Base-by-base conservation (phyloP, 2,797 vertebrate genomes). In the Acanthopagrus latus region DNA sequence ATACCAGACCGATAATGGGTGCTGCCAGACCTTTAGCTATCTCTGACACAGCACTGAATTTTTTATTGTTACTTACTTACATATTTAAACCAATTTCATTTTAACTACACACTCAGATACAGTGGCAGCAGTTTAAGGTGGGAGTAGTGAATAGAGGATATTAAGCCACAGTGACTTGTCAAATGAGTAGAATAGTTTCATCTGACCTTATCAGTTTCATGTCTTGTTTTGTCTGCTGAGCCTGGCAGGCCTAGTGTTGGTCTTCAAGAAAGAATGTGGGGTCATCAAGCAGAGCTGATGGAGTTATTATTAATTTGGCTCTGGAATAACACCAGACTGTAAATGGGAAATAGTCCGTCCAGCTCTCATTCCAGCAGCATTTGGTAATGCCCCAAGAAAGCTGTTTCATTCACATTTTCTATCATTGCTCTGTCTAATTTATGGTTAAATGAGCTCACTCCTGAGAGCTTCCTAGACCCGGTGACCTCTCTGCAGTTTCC, bases 151-250 rank as follows among this genome's bases (percentile, higher is more conserved):
- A 43, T 38, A 63, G 52, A 71, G 58, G 56, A 71, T 59, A 48
- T 76, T n/a, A 38, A 44, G 65, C 63, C 41, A 14, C 46, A 18
- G 73, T 79, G 71, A 81, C 76, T 25, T 27, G 73, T 76, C 64
- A 72, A 82, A 80, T 86, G 64, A 82, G 80, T 88, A 72, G 71
- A 91, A 91, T 90, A 88, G 79, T 90, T 91, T 89, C 72, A 83
- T 89, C 66, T 80, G 46, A 68, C 79, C 88, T 93, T 92, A 93
- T 94, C 91, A 79, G 81, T 85, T 90, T 86, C 69, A 82, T 71
- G 84, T 82, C 79, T 86, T 88, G 90, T 91, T 92, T 86, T 89
- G 91, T 93, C 92, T 92, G 85, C 84, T 16, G 68, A 74, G 69
- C 60, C 83, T 73, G 84, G 77, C 89, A 64, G 71, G 56, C 74